Percentiles rank a stretch among this genome's conserved stretches.
Conservation (phyloP, 2,113 vertebrate species). For the Brachyhypopomus occidentalis region DNA sequence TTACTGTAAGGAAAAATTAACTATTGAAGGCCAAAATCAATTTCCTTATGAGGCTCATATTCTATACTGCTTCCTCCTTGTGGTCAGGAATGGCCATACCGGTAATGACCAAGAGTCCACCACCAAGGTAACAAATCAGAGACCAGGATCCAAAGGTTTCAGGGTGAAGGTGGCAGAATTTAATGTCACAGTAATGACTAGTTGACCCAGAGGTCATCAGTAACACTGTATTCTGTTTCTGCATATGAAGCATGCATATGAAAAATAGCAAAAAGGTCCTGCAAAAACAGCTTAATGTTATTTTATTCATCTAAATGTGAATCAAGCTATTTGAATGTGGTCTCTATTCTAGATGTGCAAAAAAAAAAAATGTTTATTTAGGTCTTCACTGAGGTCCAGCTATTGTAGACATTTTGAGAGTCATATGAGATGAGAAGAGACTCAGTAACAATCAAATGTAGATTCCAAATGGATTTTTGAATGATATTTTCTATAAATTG, state of each 20-base stretch:
- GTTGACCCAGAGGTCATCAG: not conserved
- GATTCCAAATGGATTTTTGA: too few relatives aligned
- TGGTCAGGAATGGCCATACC: not conserved
- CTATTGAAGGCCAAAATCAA: not conserved
- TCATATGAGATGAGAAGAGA: too few relatives aligned
- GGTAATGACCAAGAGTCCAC: slow-evolving; percentile 16
- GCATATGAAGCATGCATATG: too few relatives aligned
- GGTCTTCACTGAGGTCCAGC: too few relatives aligned
- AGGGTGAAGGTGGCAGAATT: not conserved
- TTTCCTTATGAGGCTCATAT: not conserved
- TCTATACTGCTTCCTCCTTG: slow-evolving; percentile 7
- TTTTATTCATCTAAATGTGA: not conserved
- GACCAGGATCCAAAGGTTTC: not conserved
- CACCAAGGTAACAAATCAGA: slow-evolving; percentile 18
- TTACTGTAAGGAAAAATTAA: not conserved
- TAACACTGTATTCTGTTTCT: not conserved
- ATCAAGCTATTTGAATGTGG: not conserved
- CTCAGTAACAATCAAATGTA: too few relatives aligned
- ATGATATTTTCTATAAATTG: too few relatives aligned
- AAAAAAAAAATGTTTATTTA: too few relatives aligned
- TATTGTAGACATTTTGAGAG: too few relatives aligned
- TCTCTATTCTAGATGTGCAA: too few relatives aligned
- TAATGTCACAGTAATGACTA: not conserved
- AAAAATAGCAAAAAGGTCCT: too few relatives aligned
- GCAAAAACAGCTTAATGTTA: not conserved